Percentiles rank a stretch among this genome's conserved stretches.
Conservation (phyloP, 1,140 invertebrate species). For the Archegozetes longisetosus region DNA sequence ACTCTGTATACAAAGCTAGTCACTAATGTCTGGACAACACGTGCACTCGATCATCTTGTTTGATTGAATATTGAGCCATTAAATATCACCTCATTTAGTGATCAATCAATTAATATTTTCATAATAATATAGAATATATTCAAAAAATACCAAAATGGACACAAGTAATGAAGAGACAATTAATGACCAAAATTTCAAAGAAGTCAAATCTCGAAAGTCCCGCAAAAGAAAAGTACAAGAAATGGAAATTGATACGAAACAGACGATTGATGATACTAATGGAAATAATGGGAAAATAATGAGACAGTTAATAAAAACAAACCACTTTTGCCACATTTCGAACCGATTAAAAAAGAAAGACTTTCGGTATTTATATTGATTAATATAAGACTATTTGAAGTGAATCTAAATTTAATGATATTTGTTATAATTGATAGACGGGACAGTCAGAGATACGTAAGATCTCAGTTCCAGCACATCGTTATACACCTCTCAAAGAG, state of each 20-base stretch:
- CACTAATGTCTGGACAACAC: no score
- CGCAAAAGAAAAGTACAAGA: slow-evolving; percentile 16
- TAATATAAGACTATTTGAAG: not conserved
- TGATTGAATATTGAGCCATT: no score
- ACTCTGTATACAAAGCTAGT: no score
- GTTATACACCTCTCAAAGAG: slow-evolving; percentile 84
- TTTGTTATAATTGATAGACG: not conserved
- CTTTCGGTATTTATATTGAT: not conserved
- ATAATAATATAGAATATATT: no score
- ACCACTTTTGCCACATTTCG: slow-evolving; percentile 1
- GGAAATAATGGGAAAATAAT: no score
- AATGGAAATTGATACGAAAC: slow-evolving; percentile 15
- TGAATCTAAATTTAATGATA: not conserved
- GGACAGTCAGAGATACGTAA: slow-evolving; percentile 33
- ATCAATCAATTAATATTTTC: no score
- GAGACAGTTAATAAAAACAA: no score
- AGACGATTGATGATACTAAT: not conserved
- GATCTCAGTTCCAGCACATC: slow-evolving; percentile 48
- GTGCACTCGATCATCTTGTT: no score
- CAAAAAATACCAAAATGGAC: no score
- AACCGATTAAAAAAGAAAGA: slow-evolving; percentile 5
- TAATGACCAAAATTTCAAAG: not conserved
- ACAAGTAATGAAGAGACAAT: no score
- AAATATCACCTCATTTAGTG: no score
- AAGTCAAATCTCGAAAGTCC: slow-evolving; percentile 4